phyloP scores from a whole-genome alignment of 1,140 invertebrate genomes.

The Magallana ariakensis region DNA sequence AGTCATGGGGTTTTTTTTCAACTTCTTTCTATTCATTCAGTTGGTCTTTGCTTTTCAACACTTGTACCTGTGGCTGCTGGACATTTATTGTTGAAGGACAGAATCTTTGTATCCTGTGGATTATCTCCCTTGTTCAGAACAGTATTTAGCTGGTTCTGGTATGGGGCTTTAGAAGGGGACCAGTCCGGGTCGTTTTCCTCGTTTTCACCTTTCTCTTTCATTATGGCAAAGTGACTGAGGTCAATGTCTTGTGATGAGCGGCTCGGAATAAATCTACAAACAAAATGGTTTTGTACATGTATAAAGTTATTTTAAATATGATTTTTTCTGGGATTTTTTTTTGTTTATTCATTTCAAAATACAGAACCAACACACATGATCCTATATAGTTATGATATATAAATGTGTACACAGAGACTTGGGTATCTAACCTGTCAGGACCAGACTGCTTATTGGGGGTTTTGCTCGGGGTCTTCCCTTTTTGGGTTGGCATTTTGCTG shows the following conservation, averaged over 20 bases:
- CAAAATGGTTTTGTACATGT: too few species aligned
- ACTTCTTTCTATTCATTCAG: too few species aligned
- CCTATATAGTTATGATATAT: too few species aligned
- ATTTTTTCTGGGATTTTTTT: too few species aligned
- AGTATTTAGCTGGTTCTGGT: conserved; percentile 83
- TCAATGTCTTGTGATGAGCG: conserved; percentile 93
- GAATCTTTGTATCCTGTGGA: conserved; percentile 82
- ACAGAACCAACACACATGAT: too few species aligned
- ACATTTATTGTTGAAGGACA: conserved; percentile 91
- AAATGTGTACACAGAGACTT: neutral
- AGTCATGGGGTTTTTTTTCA: too few species aligned
- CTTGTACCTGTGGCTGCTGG: conserved; percentile 87
- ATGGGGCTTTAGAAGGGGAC: conserved; percentile 67
- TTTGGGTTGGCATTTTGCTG: conserved; percentile 45
- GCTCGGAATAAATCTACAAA: conserved; percentile 90
- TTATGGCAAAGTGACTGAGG: conserved; percentile 87
- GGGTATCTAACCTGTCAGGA: conserved; percentile 29
- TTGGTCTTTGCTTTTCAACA: too few species aligned
- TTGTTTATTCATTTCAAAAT: too few species aligned
- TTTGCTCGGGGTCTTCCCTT: conserved; percentile 54
- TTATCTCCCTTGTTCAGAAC: conserved; percentile 79
- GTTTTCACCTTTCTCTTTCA: conserved; percentile 65
- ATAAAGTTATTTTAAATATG: too few species aligned
- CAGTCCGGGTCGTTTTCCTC: conserved; percentile 60
- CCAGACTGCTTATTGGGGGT: conserved; percentile 49